These are phyloP conservation scores for Ctenochaetus hawaiiensis DNA, from an alignment of 2,797 vertebrate genomes.

Conservation along the genomic window DNA sequence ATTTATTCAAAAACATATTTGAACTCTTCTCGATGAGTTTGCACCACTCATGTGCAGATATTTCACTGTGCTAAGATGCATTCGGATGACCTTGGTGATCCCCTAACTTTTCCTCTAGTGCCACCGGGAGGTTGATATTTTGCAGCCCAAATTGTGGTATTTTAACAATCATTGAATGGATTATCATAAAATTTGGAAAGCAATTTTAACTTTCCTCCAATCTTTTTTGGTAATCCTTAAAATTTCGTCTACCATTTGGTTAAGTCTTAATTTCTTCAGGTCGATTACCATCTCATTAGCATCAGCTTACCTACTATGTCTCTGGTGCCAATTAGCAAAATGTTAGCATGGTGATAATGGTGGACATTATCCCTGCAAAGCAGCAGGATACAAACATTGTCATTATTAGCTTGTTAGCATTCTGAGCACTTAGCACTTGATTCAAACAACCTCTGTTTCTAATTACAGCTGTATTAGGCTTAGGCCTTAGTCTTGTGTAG, in stretches of 20 bases:
- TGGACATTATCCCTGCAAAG: neutral
- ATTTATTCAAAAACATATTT: neutral
- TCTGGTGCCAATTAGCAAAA: neutral
- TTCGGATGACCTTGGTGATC: neutral
- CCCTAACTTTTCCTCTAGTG: neutral
- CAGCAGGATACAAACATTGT: neutral
- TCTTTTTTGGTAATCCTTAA: neutral
- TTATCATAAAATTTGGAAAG: neutral
- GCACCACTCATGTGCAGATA: neutral
- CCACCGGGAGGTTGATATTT: neutral
- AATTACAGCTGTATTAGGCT: too few relatives aligned
- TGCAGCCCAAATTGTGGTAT: neutral
- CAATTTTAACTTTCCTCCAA: neutral
- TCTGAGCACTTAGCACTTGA: neutral
- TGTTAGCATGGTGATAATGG: neutral
- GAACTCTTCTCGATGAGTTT: neutral
- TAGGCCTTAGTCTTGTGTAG: too few relatives aligned
- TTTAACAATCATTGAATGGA: neutral
- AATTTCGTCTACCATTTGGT: too few relatives aligned
- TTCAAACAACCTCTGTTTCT: neutral
- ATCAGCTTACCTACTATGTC: neutral
- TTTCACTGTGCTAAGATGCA: neutral
- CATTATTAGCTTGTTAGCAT: neutral
- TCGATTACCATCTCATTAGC: neutral
- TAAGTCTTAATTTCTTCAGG: neutral